Evolutionary conservation across 2,888 invertebrate species (phyloP).

Genomic region (Drosophila percnosoma): DNA sequence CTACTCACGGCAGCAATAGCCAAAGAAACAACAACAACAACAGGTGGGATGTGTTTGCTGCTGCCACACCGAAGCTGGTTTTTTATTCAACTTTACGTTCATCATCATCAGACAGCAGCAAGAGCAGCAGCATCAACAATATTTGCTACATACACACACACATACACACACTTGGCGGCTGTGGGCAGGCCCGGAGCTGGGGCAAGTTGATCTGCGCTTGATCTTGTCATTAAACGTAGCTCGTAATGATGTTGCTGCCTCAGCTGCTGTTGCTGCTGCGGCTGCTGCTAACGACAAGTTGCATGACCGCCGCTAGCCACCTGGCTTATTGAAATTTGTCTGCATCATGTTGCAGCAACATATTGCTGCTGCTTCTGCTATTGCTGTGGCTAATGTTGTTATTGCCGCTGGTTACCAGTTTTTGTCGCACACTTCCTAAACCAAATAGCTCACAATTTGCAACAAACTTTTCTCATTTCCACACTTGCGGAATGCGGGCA

Average conservation of each 20-base stretch:
- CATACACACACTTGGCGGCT: slow-evolving; percentile 28
- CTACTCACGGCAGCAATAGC: slow-evolving; percentile 58
- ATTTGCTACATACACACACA: slow-evolving; percentile 56
- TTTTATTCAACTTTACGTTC: slow-evolving; percentile 67
- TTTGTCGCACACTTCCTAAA: slow-evolving; percentile 69
- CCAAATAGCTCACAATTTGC: slow-evolving; percentile 78
- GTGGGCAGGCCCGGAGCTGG: slow-evolving; percentile 38
- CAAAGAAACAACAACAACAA: slow-evolving; percentile 48
- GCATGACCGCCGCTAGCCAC: slow-evolving; percentile 74
- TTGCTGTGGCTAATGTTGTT: slow-evolving; percentile 44
- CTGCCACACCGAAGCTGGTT: slow-evolving; percentile 75
- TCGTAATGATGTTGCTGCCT: slow-evolving; percentile 64
- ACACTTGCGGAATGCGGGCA: slow-evolving; percentile 64
- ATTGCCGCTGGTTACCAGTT: slow-evolving; percentile 59
- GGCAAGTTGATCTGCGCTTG: slow-evolving; percentile 74
- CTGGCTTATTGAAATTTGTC: slow-evolving; percentile 70
- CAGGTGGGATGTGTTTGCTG: slow-evolving; percentile 74
- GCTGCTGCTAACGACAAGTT: slow-evolving; percentile 52
- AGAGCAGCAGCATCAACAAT: slow-evolving; percentile 51
- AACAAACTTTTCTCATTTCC: slow-evolving; percentile 62
- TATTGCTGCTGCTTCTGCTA: slow-evolving; percentile 31
- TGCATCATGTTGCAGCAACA: slow-evolving; percentile 66
- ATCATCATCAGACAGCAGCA: slow-evolving; percentile 65
- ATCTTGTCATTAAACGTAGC: slow-evolving; percentile 83
- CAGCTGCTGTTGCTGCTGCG: slow-evolving; percentile 13